Evolutionary conservation across 2,113 vertebrate genomes (phyloP), one percentile per base, ranked within the genome.

Genomic region (Leptocoma aspasia): DNA sequence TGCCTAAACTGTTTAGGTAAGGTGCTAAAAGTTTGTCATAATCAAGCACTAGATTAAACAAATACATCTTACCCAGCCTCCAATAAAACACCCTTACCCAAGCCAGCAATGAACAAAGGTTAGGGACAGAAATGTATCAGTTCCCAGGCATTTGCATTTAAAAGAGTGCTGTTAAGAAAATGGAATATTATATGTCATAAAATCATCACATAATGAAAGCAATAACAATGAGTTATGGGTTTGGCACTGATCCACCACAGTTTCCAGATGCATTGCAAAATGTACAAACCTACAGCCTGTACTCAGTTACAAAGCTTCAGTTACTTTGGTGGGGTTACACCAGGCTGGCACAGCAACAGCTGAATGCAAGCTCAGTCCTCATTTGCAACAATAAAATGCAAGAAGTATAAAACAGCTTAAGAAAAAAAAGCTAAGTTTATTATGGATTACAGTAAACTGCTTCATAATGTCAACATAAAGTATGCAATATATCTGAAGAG

Each of bases 151-250:
- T 65, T 63, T 70, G 30, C 54, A 66, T 82, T 85, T 89, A 80
- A 88, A 90, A 77, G 66, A 59, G 33, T 88, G 54, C 16, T 90
- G 42, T 66, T 92, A 89, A 82, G 78, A 87, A 96, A 96, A 92
- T 41, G 24, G 75, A 65, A 87, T 94, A 90, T 87, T 92, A 22
- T 76, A 85, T 39, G 54, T 44, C 86, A 92, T 94, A 94, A 94
- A 96, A 89, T 93, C 86, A 94, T 88, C 95, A 96, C 92, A 89
- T 93, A 95, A 95, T 92, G 78, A 91, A 75, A 89, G 68, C 44
- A 83, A 24, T 90, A 96, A 72, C 75, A 72, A 54, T 91, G 87
- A 96, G 64, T 96, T 94, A 89, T 3, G 15, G 31, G 28, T 95
- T 95, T 95, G 92, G 95, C 83, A 75, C 22, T 42, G 35, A 60